Evolutionary conservation across 37 sponge, comb jelly and placozoan species (phyloP).

Genomic region (Ephydatia muelleri): DNA sequence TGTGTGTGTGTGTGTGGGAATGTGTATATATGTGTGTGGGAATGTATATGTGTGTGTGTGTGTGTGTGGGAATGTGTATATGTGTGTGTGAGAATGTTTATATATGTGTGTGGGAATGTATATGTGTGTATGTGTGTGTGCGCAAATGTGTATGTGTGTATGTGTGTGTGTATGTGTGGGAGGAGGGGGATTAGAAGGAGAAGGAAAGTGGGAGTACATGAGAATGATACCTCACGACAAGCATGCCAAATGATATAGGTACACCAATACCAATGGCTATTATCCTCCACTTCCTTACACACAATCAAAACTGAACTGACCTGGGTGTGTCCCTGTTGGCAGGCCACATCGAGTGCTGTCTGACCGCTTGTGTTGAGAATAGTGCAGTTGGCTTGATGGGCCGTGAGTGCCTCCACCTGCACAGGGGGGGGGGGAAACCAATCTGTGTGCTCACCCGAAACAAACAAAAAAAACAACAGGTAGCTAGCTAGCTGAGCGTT

Average conservation of each 20-base stretch:
- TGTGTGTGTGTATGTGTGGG: no score
- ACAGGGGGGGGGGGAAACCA: slow-evolving; percentile 15
- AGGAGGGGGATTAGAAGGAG: no score
- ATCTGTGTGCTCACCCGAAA: not conserved
- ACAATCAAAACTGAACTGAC: slow-evolving; percentile 46
- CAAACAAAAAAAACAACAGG: not conserved
- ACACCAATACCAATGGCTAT: slow-evolving; percentile 12
- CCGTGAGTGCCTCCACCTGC: slow-evolving; percentile 73
- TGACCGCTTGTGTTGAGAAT: slow-evolving; percentile 71
- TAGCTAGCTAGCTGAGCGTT: not conserved
- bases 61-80: no score
- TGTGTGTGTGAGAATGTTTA: no score
- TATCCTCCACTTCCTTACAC: slow-evolving; percentile 22
- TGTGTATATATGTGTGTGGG: no score
- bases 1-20: no score
- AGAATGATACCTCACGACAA: not conserved
- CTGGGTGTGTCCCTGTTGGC: slow-evolving; percentile 74
- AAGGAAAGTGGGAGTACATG: not conserved
- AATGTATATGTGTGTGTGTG: no score
- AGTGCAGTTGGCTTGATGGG: slow-evolving; percentile 69
- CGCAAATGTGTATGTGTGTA: not conserved
- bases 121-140: no score
- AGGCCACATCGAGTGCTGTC: slow-evolving; percentile 85
- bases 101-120: no score
- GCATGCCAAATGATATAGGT: not conserved